A percentile compares a stretch with the other conserved stretches of the same genome.
These are phyloP conservation scores for Chlorodrepanis virens DNA, from an alignment of 2,113 vertebrate genomes.

Conservation along the genomic window DNA sequence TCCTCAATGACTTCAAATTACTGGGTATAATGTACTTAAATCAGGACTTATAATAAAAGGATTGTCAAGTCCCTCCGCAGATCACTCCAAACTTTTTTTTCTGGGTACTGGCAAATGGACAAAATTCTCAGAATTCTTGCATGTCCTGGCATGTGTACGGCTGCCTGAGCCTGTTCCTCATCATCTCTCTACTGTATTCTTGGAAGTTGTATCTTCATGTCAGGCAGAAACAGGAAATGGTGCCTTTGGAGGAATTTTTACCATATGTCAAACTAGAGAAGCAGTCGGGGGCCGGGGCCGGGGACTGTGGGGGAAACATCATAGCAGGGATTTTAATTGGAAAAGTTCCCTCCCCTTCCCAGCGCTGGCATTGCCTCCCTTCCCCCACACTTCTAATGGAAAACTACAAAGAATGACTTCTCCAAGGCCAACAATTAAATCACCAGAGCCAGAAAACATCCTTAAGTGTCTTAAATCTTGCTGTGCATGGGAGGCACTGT, in stretches of 20 bases:
- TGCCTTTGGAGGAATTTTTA: slow-evolving; percentile 51
- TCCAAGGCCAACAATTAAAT: background rate
- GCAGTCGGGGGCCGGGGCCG: background rate
- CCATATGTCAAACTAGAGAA: slow-evolving; percentile 42
- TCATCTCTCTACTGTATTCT: slow-evolving; percentile 48
- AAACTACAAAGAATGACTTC: slow-evolving; percentile 24
- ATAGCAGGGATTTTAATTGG: background rate
- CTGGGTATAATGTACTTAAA: background rate
- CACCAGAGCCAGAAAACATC: background rate
- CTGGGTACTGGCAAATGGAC: slow-evolving; percentile 42
- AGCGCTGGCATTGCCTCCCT: background rate
- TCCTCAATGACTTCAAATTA: background rate
- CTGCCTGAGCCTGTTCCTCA: slow-evolving; percentile 48
- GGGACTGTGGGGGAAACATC: background rate
- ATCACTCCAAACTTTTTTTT: background rate
- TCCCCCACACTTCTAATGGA: background rate
- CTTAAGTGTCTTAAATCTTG: background rate
- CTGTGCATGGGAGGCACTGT: background rate
- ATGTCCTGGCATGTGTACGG: slow-evolving; percentile 28
- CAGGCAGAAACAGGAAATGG: slow-evolving; percentile 46
- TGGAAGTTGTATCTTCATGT: slow-evolving; percentile 51
- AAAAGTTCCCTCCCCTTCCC: background rate
- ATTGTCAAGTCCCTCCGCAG: background rate
- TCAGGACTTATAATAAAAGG: background rate
- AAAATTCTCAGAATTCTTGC: slow-evolving; percentile 59